Conservation (phyloP, 2,113 vertebrate species). For the Sinocyclocheilus grahami region DNA sequence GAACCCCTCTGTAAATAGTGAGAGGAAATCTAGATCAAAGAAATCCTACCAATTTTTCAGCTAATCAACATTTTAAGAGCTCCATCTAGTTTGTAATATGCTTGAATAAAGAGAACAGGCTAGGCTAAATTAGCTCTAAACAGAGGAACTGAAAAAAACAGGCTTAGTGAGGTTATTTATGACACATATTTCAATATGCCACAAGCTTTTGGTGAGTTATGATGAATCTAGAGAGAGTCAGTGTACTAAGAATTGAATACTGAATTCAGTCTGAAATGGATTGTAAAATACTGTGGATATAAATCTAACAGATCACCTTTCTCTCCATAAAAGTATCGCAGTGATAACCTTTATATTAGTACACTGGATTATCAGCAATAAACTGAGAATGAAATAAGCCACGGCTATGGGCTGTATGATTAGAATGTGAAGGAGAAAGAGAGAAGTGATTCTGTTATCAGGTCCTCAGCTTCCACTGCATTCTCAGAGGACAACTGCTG, state of each 20-base stretch:
- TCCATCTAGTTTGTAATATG: neutral
- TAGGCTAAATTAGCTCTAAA: slow-evolving; percentile 40
- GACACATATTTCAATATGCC: slow-evolving; percentile 57
- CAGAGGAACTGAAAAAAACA: slow-evolving; percentile 51
- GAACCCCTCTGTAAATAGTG: neutral
- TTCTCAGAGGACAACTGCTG: slow-evolving; percentile 2
- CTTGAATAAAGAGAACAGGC: neutral
- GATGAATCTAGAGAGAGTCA: slow-evolving; percentile 45
- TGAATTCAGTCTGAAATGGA: slow-evolving; percentile 24
- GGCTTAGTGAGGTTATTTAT: slow-evolving; percentile 49
- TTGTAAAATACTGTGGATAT: slow-evolving; percentile 36
- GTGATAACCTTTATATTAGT: slow-evolving; percentile 35
- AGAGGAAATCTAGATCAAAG: neutral
- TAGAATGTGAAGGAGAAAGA: slow-evolving; percentile 25
- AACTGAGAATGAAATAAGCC: slow-evolving; percentile 13
- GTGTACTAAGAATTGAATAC: too few species aligned
- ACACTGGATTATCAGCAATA: slow-evolving; percentile 41
- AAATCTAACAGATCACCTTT: slow-evolving; percentile 38
- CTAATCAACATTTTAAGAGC: neutral
- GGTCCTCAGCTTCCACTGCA: neutral
- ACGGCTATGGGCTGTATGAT: slow-evolving; percentile 11
- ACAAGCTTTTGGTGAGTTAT: slow-evolving; percentile 21
- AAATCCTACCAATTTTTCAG: neutral
- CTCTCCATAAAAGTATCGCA: slow-evolving; percentile 18
- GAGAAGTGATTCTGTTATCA: slow-evolving; percentile 13